A percentile compares a stretch with the other conserved stretches of the same genome.
phyloP scores from a whole-genome alignment of 2,113 vertebrate species.

The Taxidea taxus region DNA sequence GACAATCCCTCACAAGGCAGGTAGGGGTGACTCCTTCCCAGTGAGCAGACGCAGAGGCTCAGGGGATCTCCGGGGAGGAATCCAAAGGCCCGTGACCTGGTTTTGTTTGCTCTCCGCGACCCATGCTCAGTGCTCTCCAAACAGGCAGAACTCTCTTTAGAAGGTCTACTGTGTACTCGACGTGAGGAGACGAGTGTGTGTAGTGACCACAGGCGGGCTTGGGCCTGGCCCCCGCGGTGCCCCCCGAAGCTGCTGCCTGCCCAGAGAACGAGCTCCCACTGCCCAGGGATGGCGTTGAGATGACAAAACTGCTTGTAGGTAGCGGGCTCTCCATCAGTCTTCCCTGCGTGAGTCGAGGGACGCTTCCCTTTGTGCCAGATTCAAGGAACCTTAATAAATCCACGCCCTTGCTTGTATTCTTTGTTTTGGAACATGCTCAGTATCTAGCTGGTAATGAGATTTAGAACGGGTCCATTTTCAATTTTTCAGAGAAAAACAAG shows the following conservation, averaged over 20 bases:
- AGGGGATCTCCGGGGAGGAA: accelerated
- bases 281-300: accelerated
- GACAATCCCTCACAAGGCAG: background rate
- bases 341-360: background rate
- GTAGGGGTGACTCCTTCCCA: background rate
- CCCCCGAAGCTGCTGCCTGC: accelerated
- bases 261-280: accelerated
- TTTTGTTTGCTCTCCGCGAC: too few species aligned
- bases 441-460: background rate
- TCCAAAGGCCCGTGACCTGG: accelerated
- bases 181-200: accelerated
- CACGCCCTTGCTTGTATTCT: background rate
- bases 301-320: accelerated
- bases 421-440: background rate
- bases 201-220: background rate
- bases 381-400: background rate
- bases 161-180: background rate
- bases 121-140: accelerated
- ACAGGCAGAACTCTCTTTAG: accelerated
- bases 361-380: background rate
- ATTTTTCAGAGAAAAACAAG: background rate
- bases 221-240: background rate
- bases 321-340: too few species aligned
- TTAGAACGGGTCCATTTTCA: background rate
- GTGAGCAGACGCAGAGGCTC: background rate